A percentile compares a stretch with the other conserved stretches of the same genome.
These are phyloP conservation scores for Dysdera silvatica DNA, from an alignment of 1,140 invertebrate species.

Conservation along the genomic window DNA sequence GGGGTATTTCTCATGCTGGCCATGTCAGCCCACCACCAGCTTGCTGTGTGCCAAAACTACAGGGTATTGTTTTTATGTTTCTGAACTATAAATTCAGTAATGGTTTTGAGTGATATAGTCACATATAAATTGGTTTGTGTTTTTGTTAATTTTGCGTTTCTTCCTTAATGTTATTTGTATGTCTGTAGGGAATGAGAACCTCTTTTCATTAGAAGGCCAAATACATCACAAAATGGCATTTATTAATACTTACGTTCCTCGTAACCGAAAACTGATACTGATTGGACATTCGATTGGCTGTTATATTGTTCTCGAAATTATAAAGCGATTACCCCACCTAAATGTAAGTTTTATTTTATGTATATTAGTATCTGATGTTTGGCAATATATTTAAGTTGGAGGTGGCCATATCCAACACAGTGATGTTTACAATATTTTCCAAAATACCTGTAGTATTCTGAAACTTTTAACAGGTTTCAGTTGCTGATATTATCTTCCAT, in stretches of 20 bases:
- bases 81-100: neutral
- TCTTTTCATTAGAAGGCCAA: slow-evolving; percentile 64
- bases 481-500: too few species aligned
- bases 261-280: slow-evolving; percentile 58
- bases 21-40: slow-evolving; percentile 38
- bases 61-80: slow-evolving; percentile 34
- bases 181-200: slow-evolving; percentile 45
- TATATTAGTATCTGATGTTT: too few species aligned
- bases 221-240: slow-evolving; percentile 71
- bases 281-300: slow-evolving; percentile 78
- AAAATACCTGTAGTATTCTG: too few species aligned
- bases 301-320: slow-evolving; percentile 66
- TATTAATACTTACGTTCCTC: slow-evolving; percentile 60
- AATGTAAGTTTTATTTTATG: too few species aligned
- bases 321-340: slow-evolving; percentile 47
- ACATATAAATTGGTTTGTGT: too few species aligned
- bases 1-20: slow-evolving; percentile 64
- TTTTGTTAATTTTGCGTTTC: neutral
- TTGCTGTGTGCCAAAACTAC: slow-evolving; percentile 32
- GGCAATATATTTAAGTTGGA: too few species aligned
- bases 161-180: neutral
- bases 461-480: too few species aligned
- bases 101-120: neutral
- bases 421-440: too few species aligned
- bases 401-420: too few species aligned